A percentile compares a stretch with the other conserved stretches of the same genome.
Conservation (phyloP, 2,797 vertebrate genomes). For the Pseudochirops cupreus region DNA sequence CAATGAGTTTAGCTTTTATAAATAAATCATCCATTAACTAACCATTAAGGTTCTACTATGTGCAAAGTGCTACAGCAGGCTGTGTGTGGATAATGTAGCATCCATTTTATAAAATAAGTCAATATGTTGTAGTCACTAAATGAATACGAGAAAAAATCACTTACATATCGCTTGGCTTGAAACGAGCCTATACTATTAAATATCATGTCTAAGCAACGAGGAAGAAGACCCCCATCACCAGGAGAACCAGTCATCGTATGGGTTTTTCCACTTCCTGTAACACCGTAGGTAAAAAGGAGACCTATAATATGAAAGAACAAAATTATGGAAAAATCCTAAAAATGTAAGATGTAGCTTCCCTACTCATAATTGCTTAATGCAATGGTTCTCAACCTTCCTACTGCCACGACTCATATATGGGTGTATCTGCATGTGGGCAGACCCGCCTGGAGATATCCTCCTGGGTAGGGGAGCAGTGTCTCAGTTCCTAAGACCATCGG, state of each 20-base stretch:
- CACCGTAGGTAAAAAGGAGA: conserved; percentile 96
- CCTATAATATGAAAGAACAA: conserved; percentile 84
- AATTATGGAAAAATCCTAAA: conserved; percentile 14
- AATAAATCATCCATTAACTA: neutral
- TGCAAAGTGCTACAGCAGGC: neutral
- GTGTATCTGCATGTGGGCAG: too few relatives aligned
- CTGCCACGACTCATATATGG: too few relatives aligned
- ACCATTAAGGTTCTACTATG: neutral
- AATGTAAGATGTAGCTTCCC: neutral
- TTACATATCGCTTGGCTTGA: conserved; percentile 97
- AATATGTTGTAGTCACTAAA: neutral
- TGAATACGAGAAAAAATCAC: conserved; percentile 66
- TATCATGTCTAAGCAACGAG: conserved; percentile 96
- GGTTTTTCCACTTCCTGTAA: conserved; percentile 98
- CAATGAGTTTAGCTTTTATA: conserved; percentile 3
- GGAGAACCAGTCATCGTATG: conserved; percentile 97
- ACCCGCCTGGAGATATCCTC: too few relatives aligned
- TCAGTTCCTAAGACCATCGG: too few relatives aligned
- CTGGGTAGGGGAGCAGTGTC: too few relatives aligned
- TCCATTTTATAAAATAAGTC: neutral
- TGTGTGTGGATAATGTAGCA: neutral
- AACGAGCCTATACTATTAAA: conserved; percentile 95
- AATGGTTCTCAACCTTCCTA: too few relatives aligned
- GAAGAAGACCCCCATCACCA: conserved; percentile 95
- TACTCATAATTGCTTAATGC: neutral